A percentile compares a stretch with the other conserved stretches of the same genome.
Conservation (phyloP, 2,888 invertebrate species). For the Venusia cambrica region DNA sequence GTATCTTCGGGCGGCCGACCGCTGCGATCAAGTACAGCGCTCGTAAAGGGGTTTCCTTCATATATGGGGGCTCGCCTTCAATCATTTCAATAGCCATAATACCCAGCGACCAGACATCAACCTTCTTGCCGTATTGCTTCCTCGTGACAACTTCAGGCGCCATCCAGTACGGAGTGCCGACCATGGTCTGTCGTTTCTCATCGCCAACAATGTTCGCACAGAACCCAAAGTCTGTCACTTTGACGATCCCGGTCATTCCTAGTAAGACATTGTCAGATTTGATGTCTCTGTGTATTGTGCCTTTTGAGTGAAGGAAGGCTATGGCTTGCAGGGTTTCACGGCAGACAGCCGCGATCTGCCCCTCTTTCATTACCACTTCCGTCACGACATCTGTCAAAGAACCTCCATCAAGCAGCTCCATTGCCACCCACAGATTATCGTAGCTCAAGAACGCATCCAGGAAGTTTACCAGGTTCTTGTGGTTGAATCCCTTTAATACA, state of each 20-base stretch:
- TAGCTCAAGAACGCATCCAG: conserved; percentile 95
- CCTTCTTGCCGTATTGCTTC: conserved; percentile 96
- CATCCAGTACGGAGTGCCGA: conserved; percentile 99
- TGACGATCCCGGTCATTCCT: conserved; percentile 95
- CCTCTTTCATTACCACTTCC: conserved; percentile 97
- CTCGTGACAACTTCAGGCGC: conserved; percentile 96
- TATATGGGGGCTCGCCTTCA: conserved; percentile 97
- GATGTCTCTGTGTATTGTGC: conserved; percentile 96
- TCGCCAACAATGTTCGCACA: conserved; percentile 98
- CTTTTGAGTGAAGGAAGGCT: conserved; percentile 92
- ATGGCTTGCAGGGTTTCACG: conserved; percentile 92
- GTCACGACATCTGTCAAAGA: conserved; percentile 98
- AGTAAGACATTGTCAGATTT: conserved; percentile 98
- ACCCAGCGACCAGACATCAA: conserved; percentile 97
- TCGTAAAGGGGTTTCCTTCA: conserved; percentile 95
- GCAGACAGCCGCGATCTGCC: conserved; percentile 97
- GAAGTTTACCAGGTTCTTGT: conserved; percentile 97
- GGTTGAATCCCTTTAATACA: conserved; percentile 94
- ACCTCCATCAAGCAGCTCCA: conserved; percentile 97
- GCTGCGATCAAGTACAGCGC: conserved; percentile 97
- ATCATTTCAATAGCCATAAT: conserved; percentile 98
- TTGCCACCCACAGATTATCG: conserved; percentile 97
- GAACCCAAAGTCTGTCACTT: conserved; percentile 98
- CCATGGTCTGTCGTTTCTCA: conserved; percentile 97
- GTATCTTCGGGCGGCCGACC: conserved; percentile 95